Base-by-base conservation (phyloP, 64 coral and sea anemone genomes). In the Astreopora myriophthalma region DNA sequence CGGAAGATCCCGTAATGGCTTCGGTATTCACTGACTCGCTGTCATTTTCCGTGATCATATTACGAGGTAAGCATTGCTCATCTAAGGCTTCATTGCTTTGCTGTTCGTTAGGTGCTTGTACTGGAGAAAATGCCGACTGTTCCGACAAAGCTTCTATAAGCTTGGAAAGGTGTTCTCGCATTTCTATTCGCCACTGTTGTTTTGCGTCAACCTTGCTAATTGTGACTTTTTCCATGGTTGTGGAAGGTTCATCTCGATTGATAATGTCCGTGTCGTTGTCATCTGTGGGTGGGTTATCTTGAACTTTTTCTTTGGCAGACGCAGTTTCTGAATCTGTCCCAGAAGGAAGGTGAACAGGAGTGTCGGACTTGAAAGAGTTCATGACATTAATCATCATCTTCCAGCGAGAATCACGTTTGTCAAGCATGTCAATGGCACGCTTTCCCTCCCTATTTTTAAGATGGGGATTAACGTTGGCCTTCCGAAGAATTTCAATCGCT, bases 381-480 rank as follows among this genome's bases (percentile, higher is more conserved):
- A 94, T 81, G 3, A 86, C 65, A 39, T 20, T 60, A 10, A 63
- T 44, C 14, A 94, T 55, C 44, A 83, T 62, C 13, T 74, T 94
- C 35, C 76, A 74, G 39, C 92, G 78, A 74, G 34, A 10, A 32
- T 94, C 92, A 13, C 33, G 71, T 31, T 16, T 36, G 8, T 24
- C 19, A 14, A 61, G 40, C 25, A 73, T 83, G 5, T 96, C 78
- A 40, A 93, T 76, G 37, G 94, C 40, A 16, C 34, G 11, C 30
- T 89, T 78, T 14, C 68, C 77, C 12, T 44, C 10, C 30, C 61
- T 92, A 57, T 93, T 96, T n/a, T 14, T 52, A 20, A 96, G 52
- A 34, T 69, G 63, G 6, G 94, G 94, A 25, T 96, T 92, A 2
- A 96, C 48, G 5, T 87, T 87, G 17, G 77, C 85, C 1, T 80